phyloP scores from a whole-genome alignment of 35 echinoderm and acorn worm genomes.

The Hemicentrotus pulcherrimus region DNA sequence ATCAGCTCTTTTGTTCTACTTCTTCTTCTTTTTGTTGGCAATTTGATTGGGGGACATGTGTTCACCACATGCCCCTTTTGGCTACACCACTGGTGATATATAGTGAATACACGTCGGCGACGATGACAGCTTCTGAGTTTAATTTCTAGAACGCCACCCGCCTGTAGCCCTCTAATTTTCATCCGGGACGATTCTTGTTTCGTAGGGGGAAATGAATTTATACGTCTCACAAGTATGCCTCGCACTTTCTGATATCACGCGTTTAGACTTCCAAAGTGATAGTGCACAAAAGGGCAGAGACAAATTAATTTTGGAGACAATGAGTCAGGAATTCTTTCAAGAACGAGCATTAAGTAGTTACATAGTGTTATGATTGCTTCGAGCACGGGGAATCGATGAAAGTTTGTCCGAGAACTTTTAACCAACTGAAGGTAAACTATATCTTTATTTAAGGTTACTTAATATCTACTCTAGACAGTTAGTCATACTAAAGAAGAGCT shows the following conservation, averaged over 20 bases:
- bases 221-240: not conserved
- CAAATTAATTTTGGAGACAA: not conserved
- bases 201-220: not conserved
- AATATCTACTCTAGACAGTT: too few relatives aligned
- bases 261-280: conserved; percentile 1
- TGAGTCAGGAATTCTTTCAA: not conserved
- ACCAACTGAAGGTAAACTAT: too few relatives aligned
- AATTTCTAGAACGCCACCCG: conserved; percentile 1
- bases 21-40: too few relatives aligned
- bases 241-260: not conserved
- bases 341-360: not conserved
- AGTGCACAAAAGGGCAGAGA: not conserved
- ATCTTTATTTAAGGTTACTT: too few relatives aligned
- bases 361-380: not conserved
- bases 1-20: too few relatives aligned
- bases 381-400: not conserved
- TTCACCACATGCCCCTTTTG: too few relatives aligned
- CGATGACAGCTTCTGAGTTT: not conserved
- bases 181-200: not conserved
- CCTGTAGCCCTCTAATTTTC: conserved; percentile 8
- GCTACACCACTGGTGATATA: not conserved
- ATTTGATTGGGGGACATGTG: too few relatives aligned
- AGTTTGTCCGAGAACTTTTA: too few relatives aligned
- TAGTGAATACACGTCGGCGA: not conserved
- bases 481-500: too few relatives aligned